These are phyloP conservation scores for Phyto melanocephala DNA, from an alignment of 2,888 invertebrate genomes.

Conservation along the genomic window DNA sequence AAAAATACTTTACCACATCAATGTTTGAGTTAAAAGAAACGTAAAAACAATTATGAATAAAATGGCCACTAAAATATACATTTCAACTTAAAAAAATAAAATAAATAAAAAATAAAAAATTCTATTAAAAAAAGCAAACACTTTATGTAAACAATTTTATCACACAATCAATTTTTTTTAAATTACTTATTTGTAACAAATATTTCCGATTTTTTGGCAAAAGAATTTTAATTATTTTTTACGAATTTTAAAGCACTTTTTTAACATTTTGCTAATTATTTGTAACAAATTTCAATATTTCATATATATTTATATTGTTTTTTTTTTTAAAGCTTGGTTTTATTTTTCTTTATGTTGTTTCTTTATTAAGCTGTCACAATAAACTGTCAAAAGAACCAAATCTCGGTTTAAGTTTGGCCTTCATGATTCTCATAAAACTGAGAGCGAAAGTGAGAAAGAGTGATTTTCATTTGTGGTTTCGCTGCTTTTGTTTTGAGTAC, in stretches of 20 bases:
- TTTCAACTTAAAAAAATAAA: slow-evolving; percentile 29
- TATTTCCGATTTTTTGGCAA: not conserved
- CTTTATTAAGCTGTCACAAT: slow-evolving; percentile 33
- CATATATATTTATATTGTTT: not conserved
- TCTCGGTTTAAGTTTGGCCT: slow-evolving; percentile 20
- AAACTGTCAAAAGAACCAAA: slow-evolving; percentile 45
- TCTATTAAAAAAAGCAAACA: not conserved
- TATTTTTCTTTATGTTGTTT: slow-evolving; percentile 25
- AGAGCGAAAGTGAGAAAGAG: not conserved
- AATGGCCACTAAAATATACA: slow-evolving; percentile 68
- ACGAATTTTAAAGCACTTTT: slow-evolving; percentile 60
- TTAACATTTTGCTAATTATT: slow-evolving; percentile 50
- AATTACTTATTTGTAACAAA: slow-evolving; percentile 18
- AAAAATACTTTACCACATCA: slow-evolving; percentile 68
- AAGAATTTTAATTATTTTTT: slow-evolving; percentile 50
- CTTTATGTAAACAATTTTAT: not conserved
- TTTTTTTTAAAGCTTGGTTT: not conserved
- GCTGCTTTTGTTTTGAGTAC: not conserved
- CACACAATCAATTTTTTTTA: too few species aligned
- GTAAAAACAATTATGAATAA: slow-evolving; percentile 66
- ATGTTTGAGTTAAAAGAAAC: slow-evolving; percentile 65
- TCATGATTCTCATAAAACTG: not conserved
- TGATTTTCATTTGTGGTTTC: not conserved
- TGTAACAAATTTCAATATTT: not conserved
- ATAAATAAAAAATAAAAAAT: not conserved